These are phyloP conservation scores for Pionites leucogaster DNA, from an alignment of 2,113 vertebrate genomes.

Conservation along the genomic window DNA sequence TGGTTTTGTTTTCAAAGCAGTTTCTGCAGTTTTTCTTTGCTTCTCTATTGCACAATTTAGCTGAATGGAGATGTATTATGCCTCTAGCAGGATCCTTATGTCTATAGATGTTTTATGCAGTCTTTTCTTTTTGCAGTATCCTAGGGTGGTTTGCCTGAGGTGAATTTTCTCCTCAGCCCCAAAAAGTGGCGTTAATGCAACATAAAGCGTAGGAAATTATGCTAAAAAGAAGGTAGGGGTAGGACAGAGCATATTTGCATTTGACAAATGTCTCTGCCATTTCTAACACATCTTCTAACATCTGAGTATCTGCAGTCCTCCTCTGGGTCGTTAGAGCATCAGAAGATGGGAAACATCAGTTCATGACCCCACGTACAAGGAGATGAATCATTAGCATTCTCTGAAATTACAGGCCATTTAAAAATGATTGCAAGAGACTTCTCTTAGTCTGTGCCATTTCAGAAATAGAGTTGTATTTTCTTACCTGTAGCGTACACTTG, in stretches of 20 bases:
- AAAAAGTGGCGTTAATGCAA: background rate
- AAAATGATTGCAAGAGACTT: background rate
- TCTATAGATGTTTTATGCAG: conserved; percentile 19
- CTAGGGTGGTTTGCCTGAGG: background rate
- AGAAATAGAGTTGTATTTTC: background rate
- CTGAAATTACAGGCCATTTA: background rate
- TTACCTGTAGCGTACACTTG: background rate
- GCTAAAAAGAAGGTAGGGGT: background rate
- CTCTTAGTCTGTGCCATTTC: background rate
- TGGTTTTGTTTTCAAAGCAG: conserved; percentile 39
- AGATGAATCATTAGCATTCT: background rate
- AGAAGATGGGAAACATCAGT: background rate
- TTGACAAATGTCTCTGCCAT: background rate
- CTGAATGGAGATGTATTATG: background rate
- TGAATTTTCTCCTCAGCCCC: background rate
- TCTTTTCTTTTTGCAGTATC: background rate
- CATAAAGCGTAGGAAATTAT: background rate
- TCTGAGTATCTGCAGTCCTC: background rate
- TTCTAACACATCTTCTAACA: background rate
- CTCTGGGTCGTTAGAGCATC: background rate
- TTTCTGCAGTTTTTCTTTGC: conserved; percentile 36
- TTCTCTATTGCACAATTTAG: background rate
- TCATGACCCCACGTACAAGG: background rate
- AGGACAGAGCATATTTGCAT: background rate
- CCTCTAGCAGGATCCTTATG: conserved; percentile 10